Evolutionary conservation across 2,888 invertebrate species (phyloP), one percentile per base, ranked within the genome.

Genomic region (Elaeidobius kamerunicus): DNA sequence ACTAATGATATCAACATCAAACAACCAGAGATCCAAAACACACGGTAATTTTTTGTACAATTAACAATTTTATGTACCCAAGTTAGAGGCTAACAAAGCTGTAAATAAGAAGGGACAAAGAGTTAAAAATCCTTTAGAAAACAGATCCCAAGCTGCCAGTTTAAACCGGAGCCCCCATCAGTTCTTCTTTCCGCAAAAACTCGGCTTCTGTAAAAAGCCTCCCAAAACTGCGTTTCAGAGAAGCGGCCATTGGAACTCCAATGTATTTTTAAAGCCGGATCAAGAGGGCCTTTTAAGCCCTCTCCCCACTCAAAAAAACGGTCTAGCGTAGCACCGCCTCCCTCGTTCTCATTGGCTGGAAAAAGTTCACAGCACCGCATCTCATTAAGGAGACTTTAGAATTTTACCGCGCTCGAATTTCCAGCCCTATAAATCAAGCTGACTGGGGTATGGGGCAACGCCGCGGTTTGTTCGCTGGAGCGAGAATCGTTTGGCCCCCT

Each of bases 341-440:
- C 48, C 60, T 60, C 52, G 50, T 62, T 61, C 67, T 45, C 63
- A 72, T 73, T 73, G 73, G 72, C 61, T 57, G 71, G 70, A 70
- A 72, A 73, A 73, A 73, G 69, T 72, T 70, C 63, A 63, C 65
- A 63, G 69, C 66, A 64, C 69, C 67, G 69, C 73, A 73, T 72
- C 69, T 73, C 72, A 72, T 73, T 73, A 72, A 70, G 71, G 70
- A 70, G 70, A 68, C 70, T 70, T 69, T 67, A 67, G 68, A 68
- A 68, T 72, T 72, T 72, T 72, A 70, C 67, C 65, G 66, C 65
- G 65, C 64, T 65, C 67, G 70, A 69, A 67, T 68, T 72, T 70
- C 57, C 45, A 65, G 61, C 72, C 68, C 63, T 69, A 72, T 72
- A 71, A 71, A 72, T 72, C 70, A 69, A 66, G 63, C 61, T 53